Percentiles rank a stretch among this genome's conserved stretches.
phyloP scores from a whole-genome alignment of 2,797 vertebrate genomes.

The Syngnathus acus region DNA sequence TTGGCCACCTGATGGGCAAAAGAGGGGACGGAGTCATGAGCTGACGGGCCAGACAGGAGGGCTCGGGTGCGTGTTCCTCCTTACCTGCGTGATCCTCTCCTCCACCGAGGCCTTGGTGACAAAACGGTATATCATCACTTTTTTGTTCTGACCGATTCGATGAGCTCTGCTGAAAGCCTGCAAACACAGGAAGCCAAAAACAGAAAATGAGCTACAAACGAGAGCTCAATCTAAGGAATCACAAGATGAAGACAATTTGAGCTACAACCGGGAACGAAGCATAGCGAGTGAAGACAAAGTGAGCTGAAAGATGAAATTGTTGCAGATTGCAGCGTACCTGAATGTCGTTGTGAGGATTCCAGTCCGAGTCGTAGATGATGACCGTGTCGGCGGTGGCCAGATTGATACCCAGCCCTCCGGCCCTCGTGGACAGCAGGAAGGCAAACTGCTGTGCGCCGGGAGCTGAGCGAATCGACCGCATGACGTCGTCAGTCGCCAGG shows the following conservation, averaged over 20 bases:
- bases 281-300: background rate
- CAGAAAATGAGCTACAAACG: background rate
- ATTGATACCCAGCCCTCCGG: conserved; percentile 95
- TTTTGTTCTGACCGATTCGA: conserved; percentile 95
- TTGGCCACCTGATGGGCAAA: conserved; percentile 78
- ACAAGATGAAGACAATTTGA: no score
- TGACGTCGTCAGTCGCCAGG: background rate
- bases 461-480: conserved; percentile 63
- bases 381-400: conserved; percentile 97
- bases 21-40: background rate
- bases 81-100: conserved; percentile 87
- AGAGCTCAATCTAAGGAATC: background rate
- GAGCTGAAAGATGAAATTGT: background rate
- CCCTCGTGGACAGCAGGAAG: conserved; percentile 94
- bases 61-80: no score
- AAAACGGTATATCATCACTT: conserved; percentile 98
- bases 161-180: conserved; percentile 98
- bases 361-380: conserved; percentile 97
- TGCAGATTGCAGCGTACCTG: conserved; percentile 67
- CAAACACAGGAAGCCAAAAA: background rate
- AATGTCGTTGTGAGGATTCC: conserved; percentile 99
- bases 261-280: no score
- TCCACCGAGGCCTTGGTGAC: conserved; percentile 96
- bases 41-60: background rate
- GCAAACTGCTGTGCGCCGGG: conserved; percentile 96